Evolutionary conservation across 2,797 vertebrate species (phyloP).

Genomic region (Meda fulgida): DNA sequence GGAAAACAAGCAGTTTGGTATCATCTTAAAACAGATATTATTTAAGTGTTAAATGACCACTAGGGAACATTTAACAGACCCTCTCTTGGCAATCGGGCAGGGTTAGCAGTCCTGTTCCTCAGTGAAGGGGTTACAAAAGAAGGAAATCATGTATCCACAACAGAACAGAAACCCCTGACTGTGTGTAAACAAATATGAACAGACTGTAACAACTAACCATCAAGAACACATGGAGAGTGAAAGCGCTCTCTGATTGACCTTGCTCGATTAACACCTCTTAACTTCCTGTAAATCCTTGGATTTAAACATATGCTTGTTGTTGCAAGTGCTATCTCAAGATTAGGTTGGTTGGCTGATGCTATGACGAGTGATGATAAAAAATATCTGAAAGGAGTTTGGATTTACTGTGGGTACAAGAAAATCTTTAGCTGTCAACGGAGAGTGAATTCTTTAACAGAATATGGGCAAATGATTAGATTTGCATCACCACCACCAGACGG

Average conservation of each 20-base stretch:
- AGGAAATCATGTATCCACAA: conserved; percentile 4
- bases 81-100: conserved; percentile 17
- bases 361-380: background rate
- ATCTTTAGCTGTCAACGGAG: background rate
- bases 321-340: conserved; percentile 1
- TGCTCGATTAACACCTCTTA: conserved; percentile 16
- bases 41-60: background rate
- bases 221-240: background rate
- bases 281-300: conserved; percentile 25
- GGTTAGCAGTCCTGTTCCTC: background rate
- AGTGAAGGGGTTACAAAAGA: background rate
- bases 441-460: background rate
- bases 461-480: conserved; percentile 1
- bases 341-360: background rate
- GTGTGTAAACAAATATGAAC: conserved; percentile 40
- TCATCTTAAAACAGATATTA: background rate
- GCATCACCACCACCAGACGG: conserved; percentile 2
- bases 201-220: conserved; percentile 1
- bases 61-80: background rate
- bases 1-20: conserved; percentile 1
- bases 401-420: background rate
- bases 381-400: background rate
- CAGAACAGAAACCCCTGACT: conserved; percentile 19
- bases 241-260: background rate
- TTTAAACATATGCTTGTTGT: background rate